phyloP scores from a whole-genome alignment of 1,140 invertebrate species.

The Glossosoma conforme region DNA sequence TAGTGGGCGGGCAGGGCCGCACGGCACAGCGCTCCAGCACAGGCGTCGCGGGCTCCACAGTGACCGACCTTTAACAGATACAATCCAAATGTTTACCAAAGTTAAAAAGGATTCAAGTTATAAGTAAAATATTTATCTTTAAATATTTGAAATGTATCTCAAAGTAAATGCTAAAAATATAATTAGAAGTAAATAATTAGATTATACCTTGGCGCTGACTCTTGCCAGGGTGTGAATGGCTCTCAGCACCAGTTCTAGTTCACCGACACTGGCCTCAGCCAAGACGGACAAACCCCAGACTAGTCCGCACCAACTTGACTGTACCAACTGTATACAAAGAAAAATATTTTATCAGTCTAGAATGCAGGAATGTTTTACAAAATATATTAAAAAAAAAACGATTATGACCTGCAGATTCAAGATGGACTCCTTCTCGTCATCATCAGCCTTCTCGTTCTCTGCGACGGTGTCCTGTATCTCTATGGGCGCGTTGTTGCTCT shows the following conservation, averaged over 20 bases:
- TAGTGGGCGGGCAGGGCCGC: constrained; percentile 94
- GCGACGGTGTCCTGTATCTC: constrained; percentile 10
- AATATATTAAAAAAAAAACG: constrained; percentile 1
- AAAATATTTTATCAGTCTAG: not conserved
- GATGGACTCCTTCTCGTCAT: constrained; percentile 21
- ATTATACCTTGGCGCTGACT: constrained; percentile 44
- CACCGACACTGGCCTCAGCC: constrained; percentile 93
- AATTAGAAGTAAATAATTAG: constrained; percentile 3
- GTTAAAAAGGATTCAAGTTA: not conserved
- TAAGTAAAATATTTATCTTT: not conserved
- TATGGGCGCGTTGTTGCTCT: constrained; percentile 10
- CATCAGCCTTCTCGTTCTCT: constrained; percentile 25
- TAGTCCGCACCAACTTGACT: constrained; percentile 93
- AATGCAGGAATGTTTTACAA: not conserved
- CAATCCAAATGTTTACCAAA: not conserved
- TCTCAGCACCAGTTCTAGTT: constrained; percentile 86
- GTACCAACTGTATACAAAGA: constrained; percentile 65
- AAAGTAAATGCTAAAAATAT: not conserved
- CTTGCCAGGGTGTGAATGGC: constrained; percentile 80
- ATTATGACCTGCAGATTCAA: constrained; percentile 24
- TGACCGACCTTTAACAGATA: constrained; percentile 36
- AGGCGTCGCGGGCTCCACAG: constrained; percentile 71
- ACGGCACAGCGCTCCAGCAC: constrained; percentile 90
- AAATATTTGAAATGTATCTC: not conserved
- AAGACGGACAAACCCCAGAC: constrained; percentile 86